phyloP scores from a whole-genome alignment of 1,140 invertebrate species.

The Eciton burchellii region DNA sequence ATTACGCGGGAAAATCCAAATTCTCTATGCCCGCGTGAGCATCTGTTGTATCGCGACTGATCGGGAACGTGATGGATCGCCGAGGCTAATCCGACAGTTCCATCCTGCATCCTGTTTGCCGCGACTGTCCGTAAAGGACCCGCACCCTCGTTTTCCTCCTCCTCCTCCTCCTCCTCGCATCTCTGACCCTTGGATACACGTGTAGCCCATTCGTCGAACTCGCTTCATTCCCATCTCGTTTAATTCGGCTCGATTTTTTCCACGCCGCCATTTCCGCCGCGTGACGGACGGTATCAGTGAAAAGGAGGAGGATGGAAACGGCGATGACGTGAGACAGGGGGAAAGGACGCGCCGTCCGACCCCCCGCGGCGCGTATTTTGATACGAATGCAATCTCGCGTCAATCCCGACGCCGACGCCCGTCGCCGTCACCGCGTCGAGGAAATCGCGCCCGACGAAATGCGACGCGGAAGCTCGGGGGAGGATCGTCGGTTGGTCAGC shows the following conservation, averaged over 20 bases:
- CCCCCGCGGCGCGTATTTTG: slow-evolving; percentile 42
- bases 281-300: neutral
- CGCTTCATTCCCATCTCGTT: slow-evolving; percentile 66
- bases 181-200: neutral
- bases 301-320: neutral
- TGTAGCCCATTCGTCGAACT: slow-evolving; percentile 57
- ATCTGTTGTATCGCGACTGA: slow-evolving; percentile 47
- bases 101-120: slow-evolving; percentile 55
- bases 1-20: slow-evolving; percentile 40
- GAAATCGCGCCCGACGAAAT: slow-evolving; percentile 5
- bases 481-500: slow-evolving; percentile 13
- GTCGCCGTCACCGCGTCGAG: too few species aligned
- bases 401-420: slow-evolving; percentile 8
- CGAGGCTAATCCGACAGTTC: slow-evolving; percentile 38
- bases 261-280: slow-evolving; percentile 44
- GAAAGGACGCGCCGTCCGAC: slow-evolving; percentile 17
- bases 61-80: slow-evolving; percentile 40
- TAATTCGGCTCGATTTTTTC: slow-evolving; percentile 57
- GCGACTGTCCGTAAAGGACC: slow-evolving; percentile 36
- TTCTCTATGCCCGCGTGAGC: slow-evolving; percentile 30
- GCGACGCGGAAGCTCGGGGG: neutral
- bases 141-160: neutral
- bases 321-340: neutral
- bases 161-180: neutral
- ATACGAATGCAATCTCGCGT: slow-evolving; percentile 61